Conservation (phyloP, 2,113 vertebrate species). For the Microcebus ravelobensis region DNA sequence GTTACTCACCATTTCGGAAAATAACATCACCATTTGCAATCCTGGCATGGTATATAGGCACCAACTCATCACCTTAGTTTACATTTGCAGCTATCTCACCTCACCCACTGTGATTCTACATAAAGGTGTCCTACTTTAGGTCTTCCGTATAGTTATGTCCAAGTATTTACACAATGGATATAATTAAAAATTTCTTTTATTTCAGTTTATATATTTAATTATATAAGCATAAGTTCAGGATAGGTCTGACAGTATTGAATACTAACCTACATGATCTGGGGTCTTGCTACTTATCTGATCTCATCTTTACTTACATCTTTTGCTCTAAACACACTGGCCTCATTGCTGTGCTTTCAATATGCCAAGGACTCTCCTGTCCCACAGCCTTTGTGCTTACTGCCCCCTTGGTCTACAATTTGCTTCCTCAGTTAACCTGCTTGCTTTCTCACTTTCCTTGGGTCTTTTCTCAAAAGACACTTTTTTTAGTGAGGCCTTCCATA, state of each 20-base stretch:
- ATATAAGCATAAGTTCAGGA: background rate
- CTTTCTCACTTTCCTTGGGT: background rate
- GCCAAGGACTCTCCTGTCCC: background rate
- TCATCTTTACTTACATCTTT: background rate
- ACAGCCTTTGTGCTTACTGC: background rate
- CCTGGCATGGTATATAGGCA: background rate
- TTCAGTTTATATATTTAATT: background rate
- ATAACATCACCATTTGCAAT: background rate
- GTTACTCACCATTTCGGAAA: background rate
- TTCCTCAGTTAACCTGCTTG: background rate
- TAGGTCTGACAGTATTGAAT: background rate
- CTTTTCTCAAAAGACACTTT: background rate
- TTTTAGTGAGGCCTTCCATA: background rate
- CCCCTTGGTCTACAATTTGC: background rate
- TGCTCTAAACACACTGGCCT: background rate
- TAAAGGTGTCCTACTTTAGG: background rate
- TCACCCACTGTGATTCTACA: background rate
- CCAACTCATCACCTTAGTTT: background rate
- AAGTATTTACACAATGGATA: background rate
- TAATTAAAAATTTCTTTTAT: background rate
- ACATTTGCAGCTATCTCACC: background rate
- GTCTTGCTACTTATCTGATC: background rate
- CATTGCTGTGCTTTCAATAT: background rate
- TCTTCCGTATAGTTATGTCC: background rate
- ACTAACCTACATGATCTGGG: background rate